These are phyloP conservation scores for Parazoanthus swiftii DNA, from an alignment of 92 coral and sea anemone genomes.

Conservation along the genomic window DNA sequence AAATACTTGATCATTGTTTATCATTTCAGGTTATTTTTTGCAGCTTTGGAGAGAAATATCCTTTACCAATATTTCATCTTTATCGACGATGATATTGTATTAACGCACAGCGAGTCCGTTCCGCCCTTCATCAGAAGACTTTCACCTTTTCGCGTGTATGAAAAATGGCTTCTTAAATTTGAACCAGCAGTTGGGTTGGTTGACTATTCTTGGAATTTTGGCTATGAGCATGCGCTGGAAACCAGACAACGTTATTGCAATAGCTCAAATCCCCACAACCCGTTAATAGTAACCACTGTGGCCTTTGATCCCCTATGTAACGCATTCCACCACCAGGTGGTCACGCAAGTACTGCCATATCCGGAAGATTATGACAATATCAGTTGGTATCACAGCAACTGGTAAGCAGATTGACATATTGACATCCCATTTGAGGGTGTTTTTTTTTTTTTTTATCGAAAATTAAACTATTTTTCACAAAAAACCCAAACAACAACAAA, in stretches of 20 bases:
- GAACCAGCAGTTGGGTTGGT: constrained; percentile 32
- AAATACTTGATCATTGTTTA: neutral
- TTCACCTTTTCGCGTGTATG: constrained; percentile 22
- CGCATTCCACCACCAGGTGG: constrained; percentile 22
- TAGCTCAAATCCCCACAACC: neutral
- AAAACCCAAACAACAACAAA: too few relatives aligned
- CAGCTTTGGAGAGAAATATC: constrained; percentile 18
- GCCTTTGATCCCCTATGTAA: constrained; percentile 32
- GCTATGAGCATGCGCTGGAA: neutral
- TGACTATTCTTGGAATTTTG: neutral
- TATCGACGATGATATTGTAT: constrained; percentile 18
- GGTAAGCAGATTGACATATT: constrained; percentile 3
- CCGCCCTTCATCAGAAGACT: neutral
- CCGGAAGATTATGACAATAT: constrained; percentile 7
- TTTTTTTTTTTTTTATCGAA: too few relatives aligned
- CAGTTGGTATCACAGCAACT: constrained; percentile 31
- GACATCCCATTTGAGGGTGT: too few relatives aligned
- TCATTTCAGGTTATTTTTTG: constrained; percentile 12
- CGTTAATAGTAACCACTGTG: neutral
- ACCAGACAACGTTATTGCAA: neutral
- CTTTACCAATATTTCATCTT: constrained; percentile 28
- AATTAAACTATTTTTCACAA: too few relatives aligned
- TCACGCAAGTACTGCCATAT: constrained; percentile 33
- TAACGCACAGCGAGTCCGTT: neutral
- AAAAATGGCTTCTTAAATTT: constrained; percentile 26